These are phyloP conservation scores for Capitella teleta DNA, from an alignment of 1,140 invertebrate genomes.

Conservation along the genomic window DNA sequence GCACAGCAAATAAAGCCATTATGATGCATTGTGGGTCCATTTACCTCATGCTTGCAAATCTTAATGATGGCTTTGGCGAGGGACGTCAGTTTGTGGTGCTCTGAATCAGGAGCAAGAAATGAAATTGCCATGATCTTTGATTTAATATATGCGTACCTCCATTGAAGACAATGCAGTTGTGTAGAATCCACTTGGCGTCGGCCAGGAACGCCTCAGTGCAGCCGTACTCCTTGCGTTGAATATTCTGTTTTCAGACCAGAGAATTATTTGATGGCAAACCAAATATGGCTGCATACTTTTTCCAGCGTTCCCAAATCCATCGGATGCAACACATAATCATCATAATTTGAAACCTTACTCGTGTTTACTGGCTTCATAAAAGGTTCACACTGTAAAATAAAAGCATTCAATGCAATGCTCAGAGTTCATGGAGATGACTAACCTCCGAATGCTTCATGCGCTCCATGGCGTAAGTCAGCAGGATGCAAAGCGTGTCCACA, in stretches of 20 bases:
- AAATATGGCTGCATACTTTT: constrained; percentile 26
- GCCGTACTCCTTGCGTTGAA: constrained; percentile 66
- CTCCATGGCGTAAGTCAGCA: constrained; percentile 62
- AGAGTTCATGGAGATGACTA: background rate
- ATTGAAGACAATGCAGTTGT: constrained; percentile 81
- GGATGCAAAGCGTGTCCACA: constrained; percentile 58
- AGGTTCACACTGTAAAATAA: constrained; percentile 45
- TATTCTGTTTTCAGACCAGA: constrained; percentile 47
- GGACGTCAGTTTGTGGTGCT: constrained; percentile 56
- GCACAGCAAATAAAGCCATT: background rate
- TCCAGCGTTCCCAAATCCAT: constrained; percentile 69
- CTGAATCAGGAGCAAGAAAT: constrained; percentile 41
- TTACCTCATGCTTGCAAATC: constrained; percentile 63
- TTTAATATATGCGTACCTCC: constrained; percentile 51
- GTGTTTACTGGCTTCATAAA: constrained; percentile 64
- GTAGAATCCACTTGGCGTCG: constrained; percentile 83
- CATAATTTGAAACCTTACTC: constrained; percentile 57
- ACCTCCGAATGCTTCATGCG: constrained; percentile 65
- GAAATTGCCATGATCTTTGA: constrained; percentile 5
- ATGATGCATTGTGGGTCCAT: constrained; percentile 4
- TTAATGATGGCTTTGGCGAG: constrained; percentile 68
- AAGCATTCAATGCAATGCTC: no score
- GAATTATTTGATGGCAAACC: background rate
- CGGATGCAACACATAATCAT: constrained; percentile 68
- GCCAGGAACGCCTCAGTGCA: constrained; percentile 77